Base-by-base conservation (phyloP, 37 sponge, comb jelly and placozoan species). In the Dysidea cf. avara region DNA sequence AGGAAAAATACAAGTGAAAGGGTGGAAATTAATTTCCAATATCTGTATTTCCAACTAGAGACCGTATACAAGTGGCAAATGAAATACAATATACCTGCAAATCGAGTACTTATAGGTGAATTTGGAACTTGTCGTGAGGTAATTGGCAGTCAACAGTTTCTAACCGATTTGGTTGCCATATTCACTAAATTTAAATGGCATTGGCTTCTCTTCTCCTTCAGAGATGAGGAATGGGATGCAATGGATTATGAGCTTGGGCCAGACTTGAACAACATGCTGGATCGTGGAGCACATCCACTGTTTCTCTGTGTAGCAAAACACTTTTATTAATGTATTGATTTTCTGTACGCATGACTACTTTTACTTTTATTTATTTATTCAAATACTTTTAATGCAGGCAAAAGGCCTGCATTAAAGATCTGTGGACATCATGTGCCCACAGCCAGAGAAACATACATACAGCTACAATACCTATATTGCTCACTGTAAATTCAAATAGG, bases 181-280 rank as follows among this genome's bases (percentile, higher is more conserved):
- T 83, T 83, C 55, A 2, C 17, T 9, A 64, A 68, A 56, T 66
- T 51, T 61, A 53, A 64, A 9, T 83, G 84, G 84, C 75, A 70
- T 37, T 83, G 84, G 84, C 68, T 73, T 22, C 63, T 83, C 18
- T 83, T 75, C 48, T 83, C 84, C 14, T 83, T 67, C 35, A 28
- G 84, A 36, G 84, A 83, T 40, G 75, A 80, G 16, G 84, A 83
- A 43, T 83, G 84, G 84, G 73, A 83, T 55, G 69, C 76, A 33
- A 25, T 83, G 48, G 84, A 83, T 62, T 83, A 83, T 40, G 84
- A 83, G 43, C 57, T 83, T 3, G 84, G 84, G 1, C n/a, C 61
- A 46, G 68, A 83, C 35, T 53, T 17, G 1, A 39, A 3, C 17
- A 83, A 83, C 62, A 66, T 76, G 69, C 76, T 83, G 20, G 4